phyloP scores from a whole-genome alignment of 2,888 invertebrate genomes.

The Clitarchus hookeri region DNA sequence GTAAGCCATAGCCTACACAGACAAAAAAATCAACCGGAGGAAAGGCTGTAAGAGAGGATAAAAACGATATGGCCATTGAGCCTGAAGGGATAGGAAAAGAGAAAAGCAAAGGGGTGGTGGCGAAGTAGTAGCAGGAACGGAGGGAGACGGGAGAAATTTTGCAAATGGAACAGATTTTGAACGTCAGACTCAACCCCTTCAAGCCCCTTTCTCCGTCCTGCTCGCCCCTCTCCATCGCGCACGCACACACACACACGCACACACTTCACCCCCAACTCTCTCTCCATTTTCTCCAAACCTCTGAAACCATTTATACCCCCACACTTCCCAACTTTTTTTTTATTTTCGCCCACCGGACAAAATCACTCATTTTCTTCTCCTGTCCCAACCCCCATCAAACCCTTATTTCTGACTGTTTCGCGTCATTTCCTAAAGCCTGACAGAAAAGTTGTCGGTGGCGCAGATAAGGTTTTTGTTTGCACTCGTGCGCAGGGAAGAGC shows the following conservation, averaged over 20 bases:
- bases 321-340: conserved; percentile 29
- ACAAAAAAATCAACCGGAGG: conserved; percentile 35
- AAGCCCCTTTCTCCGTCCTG: conserved; percentile 29
- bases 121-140: conserved; percentile 24
- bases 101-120: conserved; percentile 29
- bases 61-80: conserved; percentile 40
- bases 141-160: conserved; percentile 37
- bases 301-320: conserved; percentile 37
- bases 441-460: conserved; percentile 21
- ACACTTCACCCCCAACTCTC: conserved; percentile 39
- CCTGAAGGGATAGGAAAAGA: conserved; percentile 38
- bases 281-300: conserved; percentile 40
- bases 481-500: conserved; percentile 48
- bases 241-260: conserved; percentile 52
- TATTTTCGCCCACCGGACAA: conserved; percentile 39
- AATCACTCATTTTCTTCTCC: conserved; percentile 42
- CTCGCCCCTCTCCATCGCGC: conserved; percentile 30
- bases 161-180: conserved; percentile 43
- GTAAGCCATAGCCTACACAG: conserved; percentile 33
- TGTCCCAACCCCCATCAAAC: conserved; percentile 49
- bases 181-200: conserved; percentile 40
- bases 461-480: conserved; percentile 45
- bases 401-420: conserved; percentile 44
- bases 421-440: conserved; percentile 36
- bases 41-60: conserved; percentile 37